phyloP scores from a whole-genome alignment of 35 echinoderm and acorn worm genomes.

The Diadema setosum region DNA sequence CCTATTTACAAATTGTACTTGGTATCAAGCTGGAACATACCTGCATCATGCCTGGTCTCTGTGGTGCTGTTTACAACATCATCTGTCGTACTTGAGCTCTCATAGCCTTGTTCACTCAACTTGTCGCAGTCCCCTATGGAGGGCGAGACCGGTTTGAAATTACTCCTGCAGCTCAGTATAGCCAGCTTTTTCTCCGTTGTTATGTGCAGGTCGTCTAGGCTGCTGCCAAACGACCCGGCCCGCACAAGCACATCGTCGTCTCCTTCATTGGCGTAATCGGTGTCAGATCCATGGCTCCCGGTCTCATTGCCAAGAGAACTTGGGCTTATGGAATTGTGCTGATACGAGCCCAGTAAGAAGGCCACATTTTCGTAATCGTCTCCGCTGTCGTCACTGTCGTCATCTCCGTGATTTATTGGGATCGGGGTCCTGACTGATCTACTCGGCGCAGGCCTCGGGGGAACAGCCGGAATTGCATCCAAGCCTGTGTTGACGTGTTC shows the following conservation, averaged over 20 bases:
- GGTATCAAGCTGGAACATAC: not conserved
- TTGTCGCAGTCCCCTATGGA: not conserved
- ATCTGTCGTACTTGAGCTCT: constrained; percentile 7
- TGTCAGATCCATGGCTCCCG: not conserved
- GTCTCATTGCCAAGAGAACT: not conserved
- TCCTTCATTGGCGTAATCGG: not conserved
- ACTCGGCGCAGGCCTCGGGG: not conserved
- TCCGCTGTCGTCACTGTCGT: not conserved
- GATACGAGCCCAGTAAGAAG: not conserved
- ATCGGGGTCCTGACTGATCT: not conserved
- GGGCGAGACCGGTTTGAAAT: not conserved
- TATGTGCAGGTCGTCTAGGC: not conserved
- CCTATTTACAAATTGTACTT: too few relatives aligned
- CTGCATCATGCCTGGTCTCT: not conserved
- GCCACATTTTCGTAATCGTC: not conserved
- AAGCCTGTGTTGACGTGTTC: not conserved
- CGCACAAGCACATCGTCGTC: not conserved
- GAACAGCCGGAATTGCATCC: not conserved
- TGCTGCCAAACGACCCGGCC: not conserved
- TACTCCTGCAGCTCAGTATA: not conserved
- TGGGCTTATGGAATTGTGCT: not conserved
- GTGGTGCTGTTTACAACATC: not conserved
- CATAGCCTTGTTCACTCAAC: not conserved
- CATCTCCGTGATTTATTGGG: not conserved
- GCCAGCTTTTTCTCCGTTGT: not conserved